Evolutionary conservation across 2,888 invertebrate species (phyloP).

Genomic region (Antitype chi): DNA sequence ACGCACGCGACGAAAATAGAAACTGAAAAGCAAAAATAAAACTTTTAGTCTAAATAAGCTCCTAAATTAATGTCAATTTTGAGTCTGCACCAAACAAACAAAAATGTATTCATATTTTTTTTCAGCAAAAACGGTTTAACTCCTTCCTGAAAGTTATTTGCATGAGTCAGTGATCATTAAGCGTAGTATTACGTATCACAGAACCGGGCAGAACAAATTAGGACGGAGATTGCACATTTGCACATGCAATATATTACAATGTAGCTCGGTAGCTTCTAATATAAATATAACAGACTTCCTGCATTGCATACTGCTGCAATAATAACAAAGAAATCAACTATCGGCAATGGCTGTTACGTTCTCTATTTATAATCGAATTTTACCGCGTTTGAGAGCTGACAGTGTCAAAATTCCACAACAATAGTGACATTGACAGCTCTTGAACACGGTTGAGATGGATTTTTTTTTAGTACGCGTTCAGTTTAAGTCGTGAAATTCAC

Average conservation of each 20-base stretch:
- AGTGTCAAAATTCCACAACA: neutral
- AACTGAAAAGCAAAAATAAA: too few relatives aligned
- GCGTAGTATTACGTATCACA: slow-evolving; percentile 10
- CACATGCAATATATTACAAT: slow-evolving; percentile 28
- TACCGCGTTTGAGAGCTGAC: neutral
- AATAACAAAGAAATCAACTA: slow-evolving; percentile 5
- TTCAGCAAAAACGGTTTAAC: neutral
- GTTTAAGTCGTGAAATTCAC: neutral
- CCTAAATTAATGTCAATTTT: too few relatives aligned
- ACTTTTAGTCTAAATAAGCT: too few relatives aligned
- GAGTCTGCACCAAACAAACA: too few relatives aligned
- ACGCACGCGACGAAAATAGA: too few relatives aligned
- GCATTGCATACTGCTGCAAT: slow-evolving; percentile 14
- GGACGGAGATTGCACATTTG: slow-evolving; percentile 19
- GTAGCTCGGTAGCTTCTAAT: slow-evolving; percentile 9
- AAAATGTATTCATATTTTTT: neutral
- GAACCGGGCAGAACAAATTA: slow-evolving; percentile 11
- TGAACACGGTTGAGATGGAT: neutral
- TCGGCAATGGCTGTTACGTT: neutral
- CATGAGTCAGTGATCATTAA: slow-evolving; percentile 6
- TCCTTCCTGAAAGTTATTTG: neutral
- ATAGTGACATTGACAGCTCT: neutral
- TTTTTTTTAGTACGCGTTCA: neutral
- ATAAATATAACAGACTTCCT: slow-evolving; percentile 23
- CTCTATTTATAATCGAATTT: neutral